Evolutionary conservation across 2,888 invertebrate species (phyloP).

Genomic region (Agrochola circellaris): DNA sequence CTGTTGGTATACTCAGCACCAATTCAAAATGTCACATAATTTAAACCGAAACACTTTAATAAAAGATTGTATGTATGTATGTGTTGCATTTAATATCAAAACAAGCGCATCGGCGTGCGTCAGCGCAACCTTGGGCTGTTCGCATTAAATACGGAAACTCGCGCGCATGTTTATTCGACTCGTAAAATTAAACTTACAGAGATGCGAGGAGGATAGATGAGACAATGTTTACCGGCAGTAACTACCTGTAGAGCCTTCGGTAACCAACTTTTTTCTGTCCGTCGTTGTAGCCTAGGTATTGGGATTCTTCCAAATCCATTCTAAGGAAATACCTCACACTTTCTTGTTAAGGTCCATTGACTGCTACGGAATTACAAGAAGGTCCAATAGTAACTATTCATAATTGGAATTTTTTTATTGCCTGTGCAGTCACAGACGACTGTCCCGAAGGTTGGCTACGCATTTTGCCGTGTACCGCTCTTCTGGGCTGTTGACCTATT

Average conservation of each 20-base stretch:
- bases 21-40: slow-evolving; percentile 60
- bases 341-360: background rate
- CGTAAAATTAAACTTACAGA: slow-evolving; percentile 78
- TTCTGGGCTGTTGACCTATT: background rate
- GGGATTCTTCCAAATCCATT: background rate
- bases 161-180: slow-evolving; percentile 77
- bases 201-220: slow-evolving; percentile 66
- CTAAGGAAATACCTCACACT: background rate
- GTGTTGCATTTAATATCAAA: slow-evolving; percentile 64
- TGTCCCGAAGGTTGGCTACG: background rate
- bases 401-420: background rate
- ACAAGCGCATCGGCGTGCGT: slow-evolving; percentile 69
- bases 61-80: slow-evolving; percentile 33
- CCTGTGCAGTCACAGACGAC: no score
- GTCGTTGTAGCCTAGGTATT: background rate
- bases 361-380: background rate
- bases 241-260: background rate
- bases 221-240: slow-evolving; percentile 33
- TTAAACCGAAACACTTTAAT: slow-evolving; percentile 55
- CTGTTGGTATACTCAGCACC: slow-evolving; percentile 40
- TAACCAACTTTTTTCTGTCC: background rate
- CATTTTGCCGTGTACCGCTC: no score
- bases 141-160: slow-evolving; percentile 79
- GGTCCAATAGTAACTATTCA: no score
- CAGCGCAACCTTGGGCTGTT: slow-evolving; percentile 74